phyloP scores from a whole-genome alignment of 2,888 invertebrate genomes.

The Cheilosia impressa region DNA sequence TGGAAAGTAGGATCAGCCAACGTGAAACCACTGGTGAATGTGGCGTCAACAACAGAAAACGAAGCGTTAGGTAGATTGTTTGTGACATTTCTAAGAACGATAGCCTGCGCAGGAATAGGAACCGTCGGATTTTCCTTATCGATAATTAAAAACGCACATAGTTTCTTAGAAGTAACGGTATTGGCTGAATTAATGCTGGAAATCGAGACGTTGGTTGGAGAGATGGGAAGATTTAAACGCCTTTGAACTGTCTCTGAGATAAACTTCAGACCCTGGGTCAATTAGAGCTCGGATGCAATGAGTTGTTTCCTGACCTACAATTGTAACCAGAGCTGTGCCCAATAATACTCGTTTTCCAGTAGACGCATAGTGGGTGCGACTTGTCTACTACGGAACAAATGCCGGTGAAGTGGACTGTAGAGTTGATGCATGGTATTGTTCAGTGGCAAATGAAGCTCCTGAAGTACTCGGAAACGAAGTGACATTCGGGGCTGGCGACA shows the following conservation, averaged over 20 bases:
- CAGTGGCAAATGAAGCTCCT: background rate
- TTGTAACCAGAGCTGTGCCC: constrained; percentile 9
- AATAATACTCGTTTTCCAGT: background rate
- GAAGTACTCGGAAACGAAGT: background rate
- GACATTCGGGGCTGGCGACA: background rate
- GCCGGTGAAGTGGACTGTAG: constrained; percentile 28
- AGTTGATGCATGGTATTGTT: background rate
- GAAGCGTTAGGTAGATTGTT: background rate
- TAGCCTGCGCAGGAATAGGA: background rate
- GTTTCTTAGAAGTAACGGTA: background rate
- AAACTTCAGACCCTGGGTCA: constrained; percentile 19
- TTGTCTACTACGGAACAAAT: constrained; percentile 1
- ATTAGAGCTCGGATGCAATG: constrained; percentile 2
- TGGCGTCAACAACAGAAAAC: background rate
- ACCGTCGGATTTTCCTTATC: background rate
- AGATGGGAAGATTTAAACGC: background rate
- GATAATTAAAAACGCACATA: background rate
- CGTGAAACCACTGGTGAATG: background rate
- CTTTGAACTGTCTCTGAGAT: constrained; percentile 5
- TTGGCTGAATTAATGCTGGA: background rate
- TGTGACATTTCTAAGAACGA: background rate
- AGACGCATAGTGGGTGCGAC: constrained; percentile 1
- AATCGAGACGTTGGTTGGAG: background rate
- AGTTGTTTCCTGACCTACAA: background rate
- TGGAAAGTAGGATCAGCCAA: background rate